Evolutionary conservation across 2,797 vertebrate genomes (phyloP), one percentile per base, ranked within the genome.

Genomic region (Falco biarmicus): DNA sequence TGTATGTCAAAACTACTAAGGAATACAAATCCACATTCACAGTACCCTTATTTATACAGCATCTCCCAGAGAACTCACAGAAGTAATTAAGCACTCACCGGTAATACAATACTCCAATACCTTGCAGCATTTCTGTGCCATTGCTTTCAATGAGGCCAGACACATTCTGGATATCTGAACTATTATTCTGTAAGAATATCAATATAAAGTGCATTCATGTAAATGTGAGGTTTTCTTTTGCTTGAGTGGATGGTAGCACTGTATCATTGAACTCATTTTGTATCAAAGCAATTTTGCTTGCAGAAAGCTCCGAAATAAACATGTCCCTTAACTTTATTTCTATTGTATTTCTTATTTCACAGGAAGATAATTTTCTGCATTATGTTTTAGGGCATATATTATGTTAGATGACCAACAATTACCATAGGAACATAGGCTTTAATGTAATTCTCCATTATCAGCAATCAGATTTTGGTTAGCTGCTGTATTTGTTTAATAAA

Each of bases 221-320:
- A 98, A 98, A 98, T 98, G 98, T 99, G 98, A 98, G 98, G 98
- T 99, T 98, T 99, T 97, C 98, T 99, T 99, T 99, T 98, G 98
- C 98, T 99, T 98, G 98, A 98, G 98, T 99, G 99, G 98, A 98
- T 98, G 98, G 98, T 98, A 99, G 99, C 98, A 98, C 98, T 99
- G 98, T 99, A 98, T 98, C 98, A 98, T 98, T 98, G 96, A 98
- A 98, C 97, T 98, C 97, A 98, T 99, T 99, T 98, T 98, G 98
- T 98, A 98, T 98, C 96, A 96, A 95, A 99, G 99, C 99, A 99
- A 98, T 99, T 98, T 98, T 98, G 99, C 99, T 99, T 99, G 99
- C 99, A 98, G 98, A 98, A 99, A 98, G 98, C 98, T 99, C 98
- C 96, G 90, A 98, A 98, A 98, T 98, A 98, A 98, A 98, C 96